A percentile compares a stretch with the other conserved stretches of the same genome.
Conservation (phyloP, 2,797 vertebrate genomes). For the Danio kyathit region DNA sequence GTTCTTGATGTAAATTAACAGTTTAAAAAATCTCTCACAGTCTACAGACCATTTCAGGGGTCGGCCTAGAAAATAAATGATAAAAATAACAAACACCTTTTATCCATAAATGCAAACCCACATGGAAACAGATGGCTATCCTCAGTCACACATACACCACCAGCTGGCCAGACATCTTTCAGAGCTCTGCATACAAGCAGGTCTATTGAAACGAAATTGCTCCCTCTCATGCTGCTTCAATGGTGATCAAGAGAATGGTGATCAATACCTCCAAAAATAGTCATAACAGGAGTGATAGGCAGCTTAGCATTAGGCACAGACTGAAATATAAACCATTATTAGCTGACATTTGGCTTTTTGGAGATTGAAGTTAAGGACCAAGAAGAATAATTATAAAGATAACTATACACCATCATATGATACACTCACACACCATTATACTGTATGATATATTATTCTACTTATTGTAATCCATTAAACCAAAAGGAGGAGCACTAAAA, state of each 20-base stretch:
- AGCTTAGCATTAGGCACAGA: too few species aligned
- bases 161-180: conserved; percentile 25
- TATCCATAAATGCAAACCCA: conserved; percentile 8
- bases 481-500: too few species aligned
- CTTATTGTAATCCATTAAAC: too few species aligned
- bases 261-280: too few species aligned
- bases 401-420: too few species aligned
- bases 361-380: too few species aligned
- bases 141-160: conserved; percentile 5
- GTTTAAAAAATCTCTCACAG: background rate
- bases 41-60: background rate
- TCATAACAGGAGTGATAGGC: background rate
- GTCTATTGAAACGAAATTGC: background rate
- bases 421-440: too few species aligned
- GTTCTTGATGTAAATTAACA: background rate
- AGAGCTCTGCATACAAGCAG: background rate
- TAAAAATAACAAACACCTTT: background rate
- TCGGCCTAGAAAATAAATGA: background rate
- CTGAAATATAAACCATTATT: too few species aligned
- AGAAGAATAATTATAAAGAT: too few species aligned
- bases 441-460: too few species aligned
- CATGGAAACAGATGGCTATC: conserved; percentile 8
- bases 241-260: too few species aligned
- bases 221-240: background rate
- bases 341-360: too few species aligned